These are phyloP conservation scores for Climacteris rufus DNA, from an alignment of 2,113 vertebrate genomes.

Conservation along the genomic window DNA sequence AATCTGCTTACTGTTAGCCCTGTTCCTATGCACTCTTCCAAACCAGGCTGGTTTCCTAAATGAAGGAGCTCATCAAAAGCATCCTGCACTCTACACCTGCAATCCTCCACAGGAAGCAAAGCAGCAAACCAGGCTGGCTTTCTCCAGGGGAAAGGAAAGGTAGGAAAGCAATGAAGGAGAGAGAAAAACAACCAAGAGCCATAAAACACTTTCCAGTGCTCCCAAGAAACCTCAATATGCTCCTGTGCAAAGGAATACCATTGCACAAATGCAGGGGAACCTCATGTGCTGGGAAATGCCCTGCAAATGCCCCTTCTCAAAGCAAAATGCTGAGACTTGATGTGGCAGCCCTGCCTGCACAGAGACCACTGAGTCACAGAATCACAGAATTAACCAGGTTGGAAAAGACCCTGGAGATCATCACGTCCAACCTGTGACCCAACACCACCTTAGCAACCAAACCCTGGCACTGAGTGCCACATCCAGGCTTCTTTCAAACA, in stretches of 20 bases:
- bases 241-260: neutral
- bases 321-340: neutral
- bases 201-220: neutral
- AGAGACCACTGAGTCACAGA: neutral
- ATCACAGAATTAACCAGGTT: no score
- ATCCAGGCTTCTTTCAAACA: no score
- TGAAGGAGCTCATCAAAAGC: neutral
- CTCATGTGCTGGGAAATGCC: neutral
- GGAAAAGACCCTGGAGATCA: no score
- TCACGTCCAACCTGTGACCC: no score
- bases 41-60: neutral
- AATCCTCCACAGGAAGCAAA: neutral
- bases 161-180: neutral
- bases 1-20: neutral
- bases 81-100: neutral
- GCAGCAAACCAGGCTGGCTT: neutral
- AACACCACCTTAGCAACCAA: no score
- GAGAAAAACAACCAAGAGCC: neutral
- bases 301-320: neutral
- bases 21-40: neutral
- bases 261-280: rapidly evolving
- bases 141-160: neutral
- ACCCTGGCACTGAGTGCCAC: no score
- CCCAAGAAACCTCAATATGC: neutral
- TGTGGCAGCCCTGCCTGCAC: rapidly evolving